Conservation (phyloP, 1,140 invertebrate genomes). For the Ceratosolen fusciceps region DNA sequence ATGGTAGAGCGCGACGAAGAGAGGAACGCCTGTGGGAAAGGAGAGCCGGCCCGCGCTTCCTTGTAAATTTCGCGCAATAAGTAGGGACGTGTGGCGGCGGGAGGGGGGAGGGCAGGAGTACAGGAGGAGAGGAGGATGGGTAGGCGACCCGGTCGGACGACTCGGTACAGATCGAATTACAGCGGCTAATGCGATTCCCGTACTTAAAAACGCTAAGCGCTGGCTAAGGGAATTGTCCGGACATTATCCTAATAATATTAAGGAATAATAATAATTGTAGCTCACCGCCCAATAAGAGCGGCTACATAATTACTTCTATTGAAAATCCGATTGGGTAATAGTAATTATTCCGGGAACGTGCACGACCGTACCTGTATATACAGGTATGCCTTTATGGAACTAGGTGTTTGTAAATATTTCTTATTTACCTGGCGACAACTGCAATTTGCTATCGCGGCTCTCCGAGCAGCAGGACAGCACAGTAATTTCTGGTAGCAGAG, state of each 20-base stretch:
- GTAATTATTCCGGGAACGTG: background rate
- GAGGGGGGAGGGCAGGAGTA: no score
- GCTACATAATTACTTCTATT: conserved; percentile 2
- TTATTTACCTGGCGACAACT: background rate
- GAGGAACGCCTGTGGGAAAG: conserved; percentile 32
- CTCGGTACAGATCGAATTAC: no score
- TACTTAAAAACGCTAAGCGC: background rate
- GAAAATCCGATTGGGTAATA: background rate
- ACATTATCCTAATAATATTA: background rate
- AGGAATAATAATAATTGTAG: background rate
- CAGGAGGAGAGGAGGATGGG: no score
- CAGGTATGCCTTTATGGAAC: background rate
- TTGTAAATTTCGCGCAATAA: background rate
- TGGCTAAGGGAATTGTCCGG: background rate
- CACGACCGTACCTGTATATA: background rate
- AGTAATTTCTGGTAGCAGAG: background rate
- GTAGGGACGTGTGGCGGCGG: no score
- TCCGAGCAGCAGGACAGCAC: no score
- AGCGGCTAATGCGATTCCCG: background rate
- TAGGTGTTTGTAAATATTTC: background rate
- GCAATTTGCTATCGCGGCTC: background rate
- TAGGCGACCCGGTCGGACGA: no score
- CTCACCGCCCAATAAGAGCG: background rate
- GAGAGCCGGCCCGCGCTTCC: no score
- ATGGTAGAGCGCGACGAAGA: background rate